A percentile compares a stretch with the other conserved stretches of the same genome.
These are phyloP conservation scores for Mellilla xanthometata DNA, from an alignment of 2,888 invertebrate species.

Conservation along the genomic window DNA sequence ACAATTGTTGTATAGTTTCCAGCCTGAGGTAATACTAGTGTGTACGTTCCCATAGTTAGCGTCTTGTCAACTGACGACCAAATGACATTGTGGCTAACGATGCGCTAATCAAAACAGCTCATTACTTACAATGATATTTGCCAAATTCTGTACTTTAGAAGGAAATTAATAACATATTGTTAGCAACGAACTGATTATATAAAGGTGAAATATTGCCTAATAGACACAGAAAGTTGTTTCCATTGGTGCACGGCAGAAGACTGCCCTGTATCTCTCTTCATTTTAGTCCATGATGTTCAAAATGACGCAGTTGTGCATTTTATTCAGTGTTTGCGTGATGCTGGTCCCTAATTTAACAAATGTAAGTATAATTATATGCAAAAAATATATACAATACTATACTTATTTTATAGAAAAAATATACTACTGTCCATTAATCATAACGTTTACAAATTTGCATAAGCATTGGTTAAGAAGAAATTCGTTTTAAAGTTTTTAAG, in stretches of 20 bases:
- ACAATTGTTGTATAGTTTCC: no score
- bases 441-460: no score
- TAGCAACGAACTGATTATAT: constrained; percentile 30
- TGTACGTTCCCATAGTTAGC: constrained; percentile 10
- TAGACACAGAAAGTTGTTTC: constrained; percentile 22
- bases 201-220: constrained; percentile 30
- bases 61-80: constrained; percentile 14
- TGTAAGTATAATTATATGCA: constrained; percentile 50
- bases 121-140: constrained; percentile 22
- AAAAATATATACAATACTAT: no score
- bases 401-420: no score
- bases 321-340: constrained; percentile 39
- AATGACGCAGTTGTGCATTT: constrained; percentile 44
- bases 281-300: constrained; percentile 19
- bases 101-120: constrained; percentile 14
- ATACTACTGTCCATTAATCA: no score
- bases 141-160: constrained; percentile 17
- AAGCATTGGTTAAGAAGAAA: no score
- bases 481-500: no score
- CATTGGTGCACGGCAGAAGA: constrained; percentile 16
- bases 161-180: constrained; percentile 21
- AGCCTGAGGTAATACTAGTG: no score
- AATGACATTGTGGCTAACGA: constrained; percentile 11
- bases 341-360: constrained; percentile 39
- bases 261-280: no score